Base-by-base conservation (phyloP, 2,888 invertebrate genomes). In the Cryptophagus acutangulus region DNA sequence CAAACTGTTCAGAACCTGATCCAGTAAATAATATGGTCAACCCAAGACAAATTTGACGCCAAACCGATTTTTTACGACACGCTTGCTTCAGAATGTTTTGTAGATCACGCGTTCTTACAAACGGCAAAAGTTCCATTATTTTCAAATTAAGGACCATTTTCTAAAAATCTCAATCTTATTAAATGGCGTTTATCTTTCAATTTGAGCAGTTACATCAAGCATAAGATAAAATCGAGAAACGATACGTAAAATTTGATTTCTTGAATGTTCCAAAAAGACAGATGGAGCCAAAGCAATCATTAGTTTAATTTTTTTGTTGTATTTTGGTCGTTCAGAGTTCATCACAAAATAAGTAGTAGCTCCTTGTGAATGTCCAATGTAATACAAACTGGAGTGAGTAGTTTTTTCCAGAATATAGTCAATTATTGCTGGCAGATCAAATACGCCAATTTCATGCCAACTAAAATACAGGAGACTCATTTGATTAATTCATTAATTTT, bases 281-380 rank as follows among this genome's bases (percentile, higher is more conserved):
- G 41, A 31, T 2, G 84, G 83, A 0, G 81, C 82, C 43, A 82
- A 55, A 0, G 78, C 77, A 46, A 78, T 76, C 76, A 79, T 78
- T 0, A 76, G 71, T 33, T 72, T 70, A 2, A 84, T 73, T 61
- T 81, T 82, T 0, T 68, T 57, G 57, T 80, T 80, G 50, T 81
- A 81, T 16, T 75, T 74, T 0, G 82, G 79, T 6, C 69, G 65
- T 33, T 76, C 67, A 1, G 78, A 74, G 16, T 71, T 71, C 77
- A 81, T 73, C 0, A 81, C 78, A 57, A 75, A 82, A 60, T 81
- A 82, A 2, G 70, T 56, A 1, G 81, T 80, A 1, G 81, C 77
- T 2, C 87, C 88, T 61, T 79, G 78, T 0, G 87, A 88, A 60
- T 88, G 86, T 0, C 88, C 90, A 1, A 85, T 67, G 59, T 87